Conservation (phyloP, 2,888 invertebrate species). For the Rotaria magnacalcarata region DNA sequence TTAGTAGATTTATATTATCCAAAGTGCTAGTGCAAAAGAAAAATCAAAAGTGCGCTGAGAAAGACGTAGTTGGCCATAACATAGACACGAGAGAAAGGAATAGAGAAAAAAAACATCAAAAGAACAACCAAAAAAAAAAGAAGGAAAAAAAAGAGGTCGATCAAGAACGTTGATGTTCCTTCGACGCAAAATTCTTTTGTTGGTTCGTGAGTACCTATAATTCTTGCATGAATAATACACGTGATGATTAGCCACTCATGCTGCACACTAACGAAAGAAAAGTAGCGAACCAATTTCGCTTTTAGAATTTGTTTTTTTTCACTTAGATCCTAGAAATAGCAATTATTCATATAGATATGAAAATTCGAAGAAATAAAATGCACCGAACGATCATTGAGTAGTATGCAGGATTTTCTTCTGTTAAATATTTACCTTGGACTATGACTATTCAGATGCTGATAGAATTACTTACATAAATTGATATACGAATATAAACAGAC, state of each 20-base stretch:
- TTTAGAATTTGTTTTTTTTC: too few relatives aligned
- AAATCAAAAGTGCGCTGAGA: neutral
- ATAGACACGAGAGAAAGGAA: neutral
- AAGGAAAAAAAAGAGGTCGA: neutral
- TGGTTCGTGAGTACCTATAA: neutral
- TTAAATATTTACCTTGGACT: too few relatives aligned
- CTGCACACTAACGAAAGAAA: neutral
- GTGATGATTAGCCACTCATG: neutral
- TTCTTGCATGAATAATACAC: neutral
- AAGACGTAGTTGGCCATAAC: neutral
- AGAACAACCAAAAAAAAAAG: neutral
- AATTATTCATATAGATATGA: too few relatives aligned
- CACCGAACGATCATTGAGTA: too few relatives aligned
- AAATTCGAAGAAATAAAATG: too few relatives aligned
- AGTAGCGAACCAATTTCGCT: neutral
- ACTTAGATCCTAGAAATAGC: too few relatives aligned
- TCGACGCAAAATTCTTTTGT: neutral
- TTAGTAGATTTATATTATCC: too few relatives aligned
- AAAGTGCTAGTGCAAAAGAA: neutral
- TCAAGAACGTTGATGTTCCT: neutral
- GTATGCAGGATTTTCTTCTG: too few relatives aligned
- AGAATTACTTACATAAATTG: too few relatives aligned
- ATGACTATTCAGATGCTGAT: too few relatives aligned
- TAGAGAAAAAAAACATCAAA: neutral
- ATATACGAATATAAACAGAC: too few relatives aligned